Evolutionary conservation across 2,797 vertebrate species (phyloP), one percentile per base, ranked within the genome.

Genomic region (Margarornis squamiger): DNA sequence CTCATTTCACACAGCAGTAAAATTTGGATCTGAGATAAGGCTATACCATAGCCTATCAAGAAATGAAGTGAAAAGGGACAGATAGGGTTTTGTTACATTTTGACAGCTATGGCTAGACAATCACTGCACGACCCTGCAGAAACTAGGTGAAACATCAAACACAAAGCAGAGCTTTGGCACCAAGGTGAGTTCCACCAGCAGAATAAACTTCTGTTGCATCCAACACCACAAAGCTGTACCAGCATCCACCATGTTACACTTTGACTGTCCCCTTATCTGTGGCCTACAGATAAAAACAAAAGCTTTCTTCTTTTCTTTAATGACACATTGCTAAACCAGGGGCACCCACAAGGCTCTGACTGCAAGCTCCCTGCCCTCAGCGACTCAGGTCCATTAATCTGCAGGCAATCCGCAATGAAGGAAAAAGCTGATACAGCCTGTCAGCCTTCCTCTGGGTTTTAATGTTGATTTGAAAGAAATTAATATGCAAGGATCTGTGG

Each of bases 381-480:
- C 54, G 34, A n/a, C n/a, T 52, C 66, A 29, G 39, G 39, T 15
- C 86, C 36, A 15, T 46, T 85, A 94, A 95, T 71, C 55, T 5
- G 2, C 21, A 78, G 62, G 70, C 66, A 80, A 78, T 61, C 38
- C 0, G 1, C 55, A 51, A 48, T 12, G 48, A 88, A 83, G 58
- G 80, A 54, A 92, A 93, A 91, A 92, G 66, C 66, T 22, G 32
- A 74, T 52, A 21, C 18, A 83, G 86, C 58, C 88, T 48, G 57
- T 62, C 82, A 74, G 68, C 36, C 45, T 32, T 89, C 72, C 61
- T 67, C 81, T 39, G 29, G 22, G 39, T 68, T 70, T 71, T 83
- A 58, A 72, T 36, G 70, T 45, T 83, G 65, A 83, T 82, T 77
- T 71, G n/a, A 89, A 86, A 76, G 23, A 73, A 88, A 93, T 88